Evolutionary conservation across 2,888 invertebrate species (phyloP), one percentile per base, ranked within the genome.

Genomic region (Andrena minutula): DNA sequence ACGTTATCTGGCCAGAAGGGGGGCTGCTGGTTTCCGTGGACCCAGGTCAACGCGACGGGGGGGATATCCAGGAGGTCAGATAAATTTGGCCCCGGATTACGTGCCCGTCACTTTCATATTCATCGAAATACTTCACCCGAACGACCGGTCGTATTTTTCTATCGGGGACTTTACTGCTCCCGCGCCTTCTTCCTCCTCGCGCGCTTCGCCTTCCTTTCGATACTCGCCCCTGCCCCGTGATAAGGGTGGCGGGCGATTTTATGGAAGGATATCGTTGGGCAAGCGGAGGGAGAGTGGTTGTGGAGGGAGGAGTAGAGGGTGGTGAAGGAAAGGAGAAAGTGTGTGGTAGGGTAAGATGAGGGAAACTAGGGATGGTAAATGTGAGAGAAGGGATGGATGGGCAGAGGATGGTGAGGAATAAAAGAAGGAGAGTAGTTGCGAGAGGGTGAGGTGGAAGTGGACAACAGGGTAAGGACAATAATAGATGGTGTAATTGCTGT

Each of bases 71-170:
- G 85, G 85, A 88, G 91, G 89, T 91, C 90, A 90, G 91, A 93
- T 93, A 92, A 92, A 93, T 93, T 93, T 90, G 32, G 83, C 86
- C 89, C 86, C 56, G 92, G 92, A 93, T 93, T 92, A 93, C 91
- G 88, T 80, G 84, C 86, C 86, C 91, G 93, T 93, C 93, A 91
- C 92, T 93, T 93, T 92, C 91, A 93, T 92, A 93, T 93, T 93
- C 92, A 91, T 91, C 87, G 91, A 89, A 91, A 93, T 91, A 89
- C 90, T 90, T 92, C 92, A 92, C 90, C 87, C 86, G 89, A 92
- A 91, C 90, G 89, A 89, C 89, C 89, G 82, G 72, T 85, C 89
- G 90, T 91, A 89, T 92, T 90, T 91, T 90, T 91, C 89, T 83
- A 88, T 86, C 87, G 80, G 82, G 53, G 49, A 28, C 58, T 20